These are phyloP conservation scores for Aphyosemion australe DNA, from an alignment of 2,113 vertebrate species.

Conservation along the genomic window DNA sequence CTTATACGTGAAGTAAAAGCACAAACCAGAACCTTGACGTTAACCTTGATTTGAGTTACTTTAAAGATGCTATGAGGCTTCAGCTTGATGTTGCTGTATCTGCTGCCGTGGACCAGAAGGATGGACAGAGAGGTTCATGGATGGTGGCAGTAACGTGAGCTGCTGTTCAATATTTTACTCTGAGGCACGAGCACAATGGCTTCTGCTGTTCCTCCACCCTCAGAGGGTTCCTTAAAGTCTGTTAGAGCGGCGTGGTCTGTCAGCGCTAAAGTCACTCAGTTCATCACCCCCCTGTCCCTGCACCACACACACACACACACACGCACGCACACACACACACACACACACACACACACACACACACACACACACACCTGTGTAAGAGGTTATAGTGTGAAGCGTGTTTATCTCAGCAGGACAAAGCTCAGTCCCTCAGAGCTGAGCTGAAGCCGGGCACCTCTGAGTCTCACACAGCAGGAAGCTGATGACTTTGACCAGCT, in stretches of 20 bases:
- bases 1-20: neutral
- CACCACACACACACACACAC: neutral
- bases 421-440: constrained; percentile 28
- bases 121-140: constrained; percentile 4
- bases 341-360: neutral
- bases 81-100: constrained; percentile 9
- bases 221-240: constrained; percentile 33
- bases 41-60: neutral
- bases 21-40: neutral
- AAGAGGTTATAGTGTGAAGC: neutral
- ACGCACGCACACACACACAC: neutral
- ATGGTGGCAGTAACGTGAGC: constrained; percentile 6
- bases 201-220: constrained; percentile 7
- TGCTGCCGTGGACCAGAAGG: constrained; percentile 19
- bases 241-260: constrained; percentile 9
- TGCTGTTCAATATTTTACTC: constrained; percentile 53
- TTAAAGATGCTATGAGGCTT: neutral
- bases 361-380: neutral
- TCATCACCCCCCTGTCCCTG: neutral
- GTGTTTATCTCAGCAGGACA: constrained; percentile 26
- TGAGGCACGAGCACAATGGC: constrained; percentile 1
- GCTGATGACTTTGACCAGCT: constrained; percentile 20
- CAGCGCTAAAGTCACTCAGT: constrained; percentile 22
- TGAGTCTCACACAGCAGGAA: constrained; percentile 29
- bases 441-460: constrained; percentile 16